phyloP scores from a whole-genome alignment of 2,797 vertebrate species.

The Okamejei kenojei region DNA sequence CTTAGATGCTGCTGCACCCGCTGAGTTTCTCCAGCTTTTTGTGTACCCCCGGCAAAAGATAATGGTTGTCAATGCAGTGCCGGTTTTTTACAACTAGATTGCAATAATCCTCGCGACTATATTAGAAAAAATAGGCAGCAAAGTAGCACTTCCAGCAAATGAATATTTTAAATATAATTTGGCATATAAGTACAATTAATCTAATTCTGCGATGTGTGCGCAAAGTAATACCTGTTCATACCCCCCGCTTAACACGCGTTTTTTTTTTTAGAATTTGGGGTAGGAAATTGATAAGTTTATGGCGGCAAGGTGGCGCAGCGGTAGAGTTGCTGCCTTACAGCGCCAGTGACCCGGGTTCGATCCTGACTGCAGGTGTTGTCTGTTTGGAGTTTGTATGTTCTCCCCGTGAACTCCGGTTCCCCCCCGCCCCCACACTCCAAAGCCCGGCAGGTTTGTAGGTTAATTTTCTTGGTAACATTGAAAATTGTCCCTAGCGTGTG shows the following conservation, averaged over 20 bases:
- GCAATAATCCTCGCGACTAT: neutral
- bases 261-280: neutral
- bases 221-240: neutral
- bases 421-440: too few relatives aligned
- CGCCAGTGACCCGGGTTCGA: too few relatives aligned
- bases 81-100: neutral
- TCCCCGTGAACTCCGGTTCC: too few relatives aligned
- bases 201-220: neutral
- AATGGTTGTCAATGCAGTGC: neutral
- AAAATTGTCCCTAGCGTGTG: too few relatives aligned
- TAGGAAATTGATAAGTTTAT: neutral
- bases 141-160: neutral
- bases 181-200: neutral
- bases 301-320: too few relatives aligned
- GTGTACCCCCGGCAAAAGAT: neutral
- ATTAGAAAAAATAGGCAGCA: neutral
- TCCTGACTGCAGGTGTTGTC: too few relatives aligned
- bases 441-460: too few relatives aligned
- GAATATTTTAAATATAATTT: neutral
- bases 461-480: too few relatives aligned
- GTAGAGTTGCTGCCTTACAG: too few relatives aligned
- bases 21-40: too few relatives aligned
- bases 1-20: too few relatives aligned
- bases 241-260: neutral
- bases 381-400: too few relatives aligned